Evolutionary conservation across 2,797 vertebrate genomes (phyloP), one percentile per base, ranked within the genome.

Genomic region (Falco naumanni): DNA sequence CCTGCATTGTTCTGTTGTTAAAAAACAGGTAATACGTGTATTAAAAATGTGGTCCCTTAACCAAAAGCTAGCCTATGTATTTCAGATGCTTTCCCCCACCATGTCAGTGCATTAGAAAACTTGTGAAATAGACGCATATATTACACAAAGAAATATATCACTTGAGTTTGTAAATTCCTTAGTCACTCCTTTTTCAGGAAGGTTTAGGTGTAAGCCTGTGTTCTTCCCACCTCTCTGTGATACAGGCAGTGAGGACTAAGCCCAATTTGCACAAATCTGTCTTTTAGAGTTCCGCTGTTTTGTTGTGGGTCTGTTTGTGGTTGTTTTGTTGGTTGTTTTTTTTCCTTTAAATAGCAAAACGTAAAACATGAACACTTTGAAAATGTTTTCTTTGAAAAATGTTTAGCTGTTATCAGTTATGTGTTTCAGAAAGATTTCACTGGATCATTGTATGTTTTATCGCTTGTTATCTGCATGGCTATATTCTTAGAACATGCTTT

Each of bases 361-460:
- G 71, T 59, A 94, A 97, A 94, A n/a, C 72, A 94, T 57, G 39
- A 91, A 68, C 84, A 90, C 60, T 64, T 91, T 91, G 86, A 84
- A 97, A 97, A 95, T 33, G 2, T 75, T 92, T 87, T 90, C n/a
- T 89, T 82, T 97, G 93, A 97, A 97, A 98, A 97, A 97, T 96
- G 87, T 78, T 94, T 93, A 70, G 77, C 72, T 97, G 90, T 96
- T 97, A 96, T 97, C 96, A 81, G 71, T 87, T 95, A 92, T 88
- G 92, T 91, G 86, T 95, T 97, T 97, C 72, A 83, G 90, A 96
- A 97, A 94, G 91, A 96, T 97, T 97, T 97, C 76, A 53, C 69
- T 4, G 5, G 48, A 95, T 97, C 85, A 39, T 65, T 95, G 81
- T 93, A n/a, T 93, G 94, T 94, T 97, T 96, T 97, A 92, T 95